Conservation (phyloP, 2,113 vertebrate genomes). For the Oncorhynchus tshawytscha region DNA sequence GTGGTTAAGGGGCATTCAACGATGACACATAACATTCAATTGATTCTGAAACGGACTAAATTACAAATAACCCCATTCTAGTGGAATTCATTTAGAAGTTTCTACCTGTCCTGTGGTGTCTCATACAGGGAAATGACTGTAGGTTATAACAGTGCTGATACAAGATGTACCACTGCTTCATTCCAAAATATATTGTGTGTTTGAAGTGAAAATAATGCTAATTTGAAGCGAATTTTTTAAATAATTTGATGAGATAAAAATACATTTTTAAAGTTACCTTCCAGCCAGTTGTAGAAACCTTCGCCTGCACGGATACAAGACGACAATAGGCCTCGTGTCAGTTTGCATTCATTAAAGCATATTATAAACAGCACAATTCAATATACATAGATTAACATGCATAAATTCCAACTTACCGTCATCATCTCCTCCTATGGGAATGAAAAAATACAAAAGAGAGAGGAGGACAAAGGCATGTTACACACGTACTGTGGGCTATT, state of each 20-base stretch:
- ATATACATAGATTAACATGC: background rate
- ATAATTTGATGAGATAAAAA: background rate
- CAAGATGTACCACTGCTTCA: too few species aligned
- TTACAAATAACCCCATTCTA: too few species aligned
- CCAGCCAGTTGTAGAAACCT: slow-evolving; percentile 94
- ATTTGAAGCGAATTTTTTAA: too few species aligned
- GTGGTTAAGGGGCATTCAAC: too few species aligned
- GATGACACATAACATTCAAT: too few species aligned
- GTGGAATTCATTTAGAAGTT: too few species aligned
- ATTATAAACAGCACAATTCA: background rate
- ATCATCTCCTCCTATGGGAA: slow-evolving; percentile 79
- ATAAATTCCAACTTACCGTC: slow-evolving; percentile 81
- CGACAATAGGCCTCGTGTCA: background rate
- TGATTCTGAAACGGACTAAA: too few species aligned
- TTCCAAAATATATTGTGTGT: too few species aligned
- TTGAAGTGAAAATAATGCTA: too few species aligned
- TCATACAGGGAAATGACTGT: too few species aligned
- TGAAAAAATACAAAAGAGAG: slow-evolving; percentile 16
- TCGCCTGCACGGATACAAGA: slow-evolving; percentile 75
- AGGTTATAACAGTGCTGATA: too few species aligned
- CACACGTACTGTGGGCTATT: background rate
- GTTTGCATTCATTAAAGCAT: background rate
- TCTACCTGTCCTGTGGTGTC: too few species aligned
- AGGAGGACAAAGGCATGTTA: background rate
- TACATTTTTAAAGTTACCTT: slow-evolving; percentile 76